Evolutionary conservation across 2,113 vertebrate species (phyloP).

Genomic region (Campylomormyrus numenius): DNA sequence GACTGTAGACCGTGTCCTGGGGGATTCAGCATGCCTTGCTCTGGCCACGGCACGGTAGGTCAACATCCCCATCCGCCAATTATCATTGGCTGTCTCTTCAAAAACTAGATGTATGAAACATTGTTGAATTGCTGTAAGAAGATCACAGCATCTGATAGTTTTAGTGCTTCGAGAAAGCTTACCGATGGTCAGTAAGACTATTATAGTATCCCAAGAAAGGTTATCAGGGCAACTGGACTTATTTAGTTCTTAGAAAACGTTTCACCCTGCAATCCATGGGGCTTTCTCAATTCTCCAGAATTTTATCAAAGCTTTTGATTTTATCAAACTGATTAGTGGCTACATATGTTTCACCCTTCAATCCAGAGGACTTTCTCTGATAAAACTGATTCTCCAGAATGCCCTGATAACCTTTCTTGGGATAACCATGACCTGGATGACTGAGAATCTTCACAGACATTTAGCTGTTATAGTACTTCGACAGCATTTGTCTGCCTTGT

Average conservation of each 20-base stretch:
- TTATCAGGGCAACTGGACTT: too few relatives aligned
- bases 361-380: too few relatives aligned
- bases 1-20: slow-evolving; percentile 79
- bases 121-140: not conserved
- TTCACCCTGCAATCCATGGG: too few relatives aligned
- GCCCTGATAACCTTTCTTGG: too few relatives aligned
- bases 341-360: too few relatives aligned
- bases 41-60: slow-evolving; percentile 74
- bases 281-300: too few relatives aligned
- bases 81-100: not conserved
- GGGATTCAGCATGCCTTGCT: slow-evolving; percentile 71
- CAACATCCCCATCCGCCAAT: not conserved
- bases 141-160: not conserved
- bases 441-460: too few relatives aligned
- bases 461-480: not conserved
- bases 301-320: too few relatives aligned
- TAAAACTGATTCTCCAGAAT: too few relatives aligned
- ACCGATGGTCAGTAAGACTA: not conserved
- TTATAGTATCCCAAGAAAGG: not conserved
- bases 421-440: too few relatives aligned
- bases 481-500: not conserved
- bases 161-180: not conserved
- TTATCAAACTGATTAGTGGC: too few relatives aligned
- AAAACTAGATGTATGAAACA: not conserved
- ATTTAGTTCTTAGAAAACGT: too few relatives aligned